A percentile compares a stretch with the other conserved stretches of the same genome.
These are phyloP conservation scores for Notoglanidium macrostoma DNA, from an alignment of 2,797 vertebrate genomes.

Conservation along the genomic window DNA sequence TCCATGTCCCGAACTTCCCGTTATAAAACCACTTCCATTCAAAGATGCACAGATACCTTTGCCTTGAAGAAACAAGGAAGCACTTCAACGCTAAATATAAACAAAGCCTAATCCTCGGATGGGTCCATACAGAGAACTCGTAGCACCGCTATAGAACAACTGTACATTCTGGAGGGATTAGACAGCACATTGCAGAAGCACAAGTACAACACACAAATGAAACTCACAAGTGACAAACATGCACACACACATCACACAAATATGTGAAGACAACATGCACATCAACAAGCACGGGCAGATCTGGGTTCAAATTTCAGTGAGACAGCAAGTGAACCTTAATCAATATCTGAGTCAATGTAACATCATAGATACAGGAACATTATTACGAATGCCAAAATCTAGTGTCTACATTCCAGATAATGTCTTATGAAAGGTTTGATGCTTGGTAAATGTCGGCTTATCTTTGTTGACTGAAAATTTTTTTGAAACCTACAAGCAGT, in stretches of 20 bases:
- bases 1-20: neutral
- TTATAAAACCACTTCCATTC: neutral
- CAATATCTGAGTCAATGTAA: neutral
- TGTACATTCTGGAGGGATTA: slow-evolving; percentile 42
- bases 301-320: slow-evolving; percentile 39
- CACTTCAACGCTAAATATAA: neutral
- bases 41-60: neutral
- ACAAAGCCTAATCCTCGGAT: neutral
- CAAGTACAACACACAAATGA: slow-evolving; percentile 5
- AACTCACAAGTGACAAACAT: slow-evolving; percentile 19
- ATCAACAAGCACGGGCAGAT: slow-evolving; percentile 19
- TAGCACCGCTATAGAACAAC: slow-evolving; percentile 15
- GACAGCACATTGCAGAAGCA: slow-evolving; percentile 24
- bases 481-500: neutral
- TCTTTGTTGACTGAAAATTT: fast-evolving
- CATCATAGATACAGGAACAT: neutral
- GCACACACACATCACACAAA: slow-evolving; percentile 7
- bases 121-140: neutral
- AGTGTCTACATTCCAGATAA: neutral
- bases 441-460: neutral
- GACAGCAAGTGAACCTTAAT: slow-evolving; percentile 35
- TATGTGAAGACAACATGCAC: slow-evolving; percentile 38
- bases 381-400: neutral
- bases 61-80: slow-evolving; percentile 6
- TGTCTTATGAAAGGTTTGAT: neutral